A percentile compares a stretch with the other conserved stretches of the same genome.
phyloP scores from a whole-genome alignment of 2,888 invertebrate genomes.

The Lepidocyrtinus sp. region DNA sequence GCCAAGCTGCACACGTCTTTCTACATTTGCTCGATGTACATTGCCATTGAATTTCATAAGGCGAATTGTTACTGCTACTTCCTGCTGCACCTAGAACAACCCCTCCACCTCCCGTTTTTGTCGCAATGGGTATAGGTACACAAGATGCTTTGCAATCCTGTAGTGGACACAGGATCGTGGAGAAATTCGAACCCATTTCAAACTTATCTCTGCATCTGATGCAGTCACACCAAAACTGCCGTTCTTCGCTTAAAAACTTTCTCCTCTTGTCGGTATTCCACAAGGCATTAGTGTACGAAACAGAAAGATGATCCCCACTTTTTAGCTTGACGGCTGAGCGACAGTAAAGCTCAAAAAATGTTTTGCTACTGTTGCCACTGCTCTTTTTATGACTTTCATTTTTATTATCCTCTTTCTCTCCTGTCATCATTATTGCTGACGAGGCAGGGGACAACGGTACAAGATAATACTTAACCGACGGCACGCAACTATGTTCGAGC shows the following conservation, averaged over 20 bases:
- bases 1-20: slow-evolving; percentile 66
- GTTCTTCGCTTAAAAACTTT: slow-evolving; percentile 66
- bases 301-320: slow-evolving; percentile 63
- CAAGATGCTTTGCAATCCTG: slow-evolving; percentile 57
- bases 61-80: slow-evolving; percentile 19
- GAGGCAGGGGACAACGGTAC: slow-evolving; percentile 72
- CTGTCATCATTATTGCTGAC: slow-evolving; percentile 15
- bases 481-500: slow-evolving; percentile 66
- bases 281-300: slow-evolving; percentile 65
- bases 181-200: slow-evolving; percentile 69
- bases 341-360: slow-evolving; percentile 63
- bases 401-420: slow-evolving; percentile 71
- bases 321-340: slow-evolving; percentile 65
- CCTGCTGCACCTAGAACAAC: neutral
- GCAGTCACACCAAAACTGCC: slow-evolving; percentile 69
- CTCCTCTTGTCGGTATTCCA: slow-evolving; percentile 69
- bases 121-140: slow-evolving; percentile 43
- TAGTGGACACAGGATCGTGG: slow-evolving; percentile 67
- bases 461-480: slow-evolving; percentile 64
- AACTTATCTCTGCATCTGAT: slow-evolving; percentile 65
- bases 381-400: slow-evolving; percentile 69
- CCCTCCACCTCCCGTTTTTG: slow-evolving; percentile 23
- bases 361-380: slow-evolving; percentile 62
- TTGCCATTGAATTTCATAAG: slow-evolving; percentile 64
- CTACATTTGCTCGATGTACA: slow-evolving; percentile 64